Evolutionary conservation across 2,797 vertebrate genomes (phyloP).

Genomic region (Eulemur rubriventer): DNA sequence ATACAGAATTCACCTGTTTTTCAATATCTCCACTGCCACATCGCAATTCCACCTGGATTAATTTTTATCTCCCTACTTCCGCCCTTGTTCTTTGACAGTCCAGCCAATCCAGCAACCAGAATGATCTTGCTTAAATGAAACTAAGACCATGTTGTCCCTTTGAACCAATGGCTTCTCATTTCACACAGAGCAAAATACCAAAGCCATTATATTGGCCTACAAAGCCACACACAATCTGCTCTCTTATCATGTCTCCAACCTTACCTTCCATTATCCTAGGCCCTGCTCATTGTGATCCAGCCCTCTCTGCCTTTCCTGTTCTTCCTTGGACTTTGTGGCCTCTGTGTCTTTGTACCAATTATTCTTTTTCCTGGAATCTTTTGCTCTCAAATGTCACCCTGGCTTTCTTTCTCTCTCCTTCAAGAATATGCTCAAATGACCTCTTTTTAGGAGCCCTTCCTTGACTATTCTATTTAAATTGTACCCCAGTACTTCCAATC

Average conservation of each 20-base stretch:
- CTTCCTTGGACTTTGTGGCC: neutral
- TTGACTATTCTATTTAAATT: neutral
- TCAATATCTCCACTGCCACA: neutral
- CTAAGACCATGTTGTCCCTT: neutral
- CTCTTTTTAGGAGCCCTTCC: neutral
- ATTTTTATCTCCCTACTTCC: neutral
- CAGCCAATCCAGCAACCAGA: neutral
- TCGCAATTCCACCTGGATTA: neutral
- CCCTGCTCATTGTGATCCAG: neutral
- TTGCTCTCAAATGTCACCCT: neutral
- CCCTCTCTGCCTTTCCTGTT: neutral
- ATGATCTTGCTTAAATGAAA: neutral
- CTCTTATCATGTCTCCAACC: neutral
- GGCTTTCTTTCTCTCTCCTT: neutral
- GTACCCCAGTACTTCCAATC: neutral
- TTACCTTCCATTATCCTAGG: neutral
- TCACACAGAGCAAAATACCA: neutral
- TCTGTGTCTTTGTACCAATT: neutral
- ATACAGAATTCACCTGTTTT: neutral
- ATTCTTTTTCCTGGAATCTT: neutral
- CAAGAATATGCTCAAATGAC: neutral
- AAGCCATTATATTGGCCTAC: neutral
- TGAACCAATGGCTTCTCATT: neutral
- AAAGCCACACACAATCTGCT: neutral
- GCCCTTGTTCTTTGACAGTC: neutral